A percentile compares a stretch with the other conserved stretches of the same genome.
phyloP scores from a whole-genome alignment of 1,140 invertebrate genomes.

The Diprion similis region DNA sequence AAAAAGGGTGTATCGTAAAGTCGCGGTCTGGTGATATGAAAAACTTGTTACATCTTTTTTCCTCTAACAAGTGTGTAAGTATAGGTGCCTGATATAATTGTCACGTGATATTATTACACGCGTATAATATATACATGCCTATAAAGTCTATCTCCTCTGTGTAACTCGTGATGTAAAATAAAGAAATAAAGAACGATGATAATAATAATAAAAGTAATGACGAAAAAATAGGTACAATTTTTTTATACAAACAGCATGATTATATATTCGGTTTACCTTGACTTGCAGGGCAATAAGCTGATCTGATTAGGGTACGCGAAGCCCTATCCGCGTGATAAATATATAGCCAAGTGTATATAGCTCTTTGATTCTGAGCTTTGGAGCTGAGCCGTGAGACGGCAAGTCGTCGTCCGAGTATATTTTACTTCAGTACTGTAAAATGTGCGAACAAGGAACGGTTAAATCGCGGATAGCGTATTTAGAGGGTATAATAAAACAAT shows the following conservation, averaged over 20 bases:
- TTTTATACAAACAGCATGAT: not conserved
- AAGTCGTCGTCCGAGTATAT: too few species aligned
- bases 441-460: constrained; percentile 49
- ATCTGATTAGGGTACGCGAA: constrained; percentile 58
- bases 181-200: not conserved
- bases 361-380: not conserved
- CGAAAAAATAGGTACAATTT: not conserved
- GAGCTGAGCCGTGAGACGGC: not conserved
- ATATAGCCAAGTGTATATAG: constrained; percentile 37
- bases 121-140: not conserved
- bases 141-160: not conserved
- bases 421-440: constrained; percentile 32
- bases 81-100: not conserved
- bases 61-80: not conserved
- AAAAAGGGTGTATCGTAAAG: too few species aligned
- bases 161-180: not conserved
- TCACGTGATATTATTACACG: too few species aligned
- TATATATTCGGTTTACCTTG: constrained; percentile 26
- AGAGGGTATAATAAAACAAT: constrained; percentile 41
- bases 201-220: not conserved
- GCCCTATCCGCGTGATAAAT: constrained; percentile 47
- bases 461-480: constrained; percentile 49
- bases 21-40: too few species aligned
- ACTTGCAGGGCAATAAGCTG: constrained; percentile 26
- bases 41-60: not conserved